Evolutionary conservation across 1,140 invertebrate genomes (phyloP).

Genomic region (Potamilus streckersoni): DNA sequence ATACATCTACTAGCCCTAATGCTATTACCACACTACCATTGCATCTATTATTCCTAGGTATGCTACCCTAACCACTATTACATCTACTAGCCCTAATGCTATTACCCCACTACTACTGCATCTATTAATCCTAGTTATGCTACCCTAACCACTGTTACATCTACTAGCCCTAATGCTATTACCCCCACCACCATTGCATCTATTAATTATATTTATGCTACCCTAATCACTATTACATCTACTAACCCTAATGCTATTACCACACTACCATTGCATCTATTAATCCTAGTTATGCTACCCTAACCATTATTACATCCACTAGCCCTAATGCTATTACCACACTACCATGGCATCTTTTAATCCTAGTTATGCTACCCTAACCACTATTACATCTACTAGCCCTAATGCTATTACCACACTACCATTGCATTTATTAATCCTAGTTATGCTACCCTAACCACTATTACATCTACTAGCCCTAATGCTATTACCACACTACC

Average conservation of each 20-base stretch:
- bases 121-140: neutral
- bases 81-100: neutral
- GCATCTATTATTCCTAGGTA: neutral
- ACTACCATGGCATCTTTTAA: neutral
- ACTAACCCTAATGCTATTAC: neutral
- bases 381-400: neutral
- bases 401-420: neutral
- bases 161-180: neutral
- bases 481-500: neutral
- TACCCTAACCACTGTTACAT: neutral
- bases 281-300: neutral
- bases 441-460: neutral
- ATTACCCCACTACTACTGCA: neutral
- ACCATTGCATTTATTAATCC: neutral
- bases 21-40: neutral
- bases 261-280: neutral
- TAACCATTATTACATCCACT: neutral
- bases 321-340: neutral
- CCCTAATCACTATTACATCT: neutral
- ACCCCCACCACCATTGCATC: neutral
- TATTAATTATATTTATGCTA: neutral
- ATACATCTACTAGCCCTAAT: neutral
- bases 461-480: neutral
- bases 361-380: neutral
- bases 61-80: neutral